Conservation (phyloP, 2,888 invertebrate species). For the Pardosa pseudoannulata region DNA sequence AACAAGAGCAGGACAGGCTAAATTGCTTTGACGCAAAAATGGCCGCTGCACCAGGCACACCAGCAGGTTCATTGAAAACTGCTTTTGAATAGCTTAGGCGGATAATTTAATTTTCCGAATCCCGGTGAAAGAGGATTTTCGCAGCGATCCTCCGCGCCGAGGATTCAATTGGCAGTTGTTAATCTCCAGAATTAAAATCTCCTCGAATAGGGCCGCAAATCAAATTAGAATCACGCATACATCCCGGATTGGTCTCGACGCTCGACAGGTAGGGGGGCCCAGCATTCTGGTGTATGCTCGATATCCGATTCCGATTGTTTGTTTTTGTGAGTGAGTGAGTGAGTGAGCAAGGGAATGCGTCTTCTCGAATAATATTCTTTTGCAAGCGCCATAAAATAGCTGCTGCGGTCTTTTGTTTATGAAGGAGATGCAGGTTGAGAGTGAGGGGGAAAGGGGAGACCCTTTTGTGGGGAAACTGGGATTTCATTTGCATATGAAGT, state of each 20-base stretch:
- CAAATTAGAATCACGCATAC: constrained; percentile 46
- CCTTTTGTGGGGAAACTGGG: constrained; percentile 27
- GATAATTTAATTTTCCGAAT: constrained; percentile 58
- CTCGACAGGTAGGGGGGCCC: too few species aligned
- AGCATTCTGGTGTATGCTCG: not conserved
- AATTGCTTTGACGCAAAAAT: constrained; percentile 45
- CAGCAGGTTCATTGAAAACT: constrained; percentile 31
- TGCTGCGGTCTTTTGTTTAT: constrained; percentile 56
- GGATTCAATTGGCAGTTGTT: constrained; percentile 60
- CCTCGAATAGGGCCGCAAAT: constrained; percentile 41
- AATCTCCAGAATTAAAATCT: constrained; percentile 64
- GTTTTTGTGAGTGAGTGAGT: not conserved
- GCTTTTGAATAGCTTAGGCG: constrained; percentile 40
- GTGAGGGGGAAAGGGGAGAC: too few species aligned
- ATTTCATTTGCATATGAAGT: constrained; percentile 69
- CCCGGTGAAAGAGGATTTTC: constrained; percentile 21
- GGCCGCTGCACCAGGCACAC: constrained; percentile 21
- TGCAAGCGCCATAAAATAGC: constrained; percentile 44
- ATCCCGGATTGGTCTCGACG: too few species aligned
- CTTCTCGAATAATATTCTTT: constrained; percentile 53
- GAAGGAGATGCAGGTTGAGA: too few species aligned
- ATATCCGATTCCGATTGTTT: constrained; percentile 22
- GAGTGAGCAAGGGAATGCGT: not conserved
- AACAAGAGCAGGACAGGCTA: constrained; percentile 39
- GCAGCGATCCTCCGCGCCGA: not conserved